A percentile compares a stretch with the other conserved stretches of the same genome.
phyloP scores from a whole-genome alignment of 2,888 invertebrate species.

The Trachelus iudaicus region DNA sequence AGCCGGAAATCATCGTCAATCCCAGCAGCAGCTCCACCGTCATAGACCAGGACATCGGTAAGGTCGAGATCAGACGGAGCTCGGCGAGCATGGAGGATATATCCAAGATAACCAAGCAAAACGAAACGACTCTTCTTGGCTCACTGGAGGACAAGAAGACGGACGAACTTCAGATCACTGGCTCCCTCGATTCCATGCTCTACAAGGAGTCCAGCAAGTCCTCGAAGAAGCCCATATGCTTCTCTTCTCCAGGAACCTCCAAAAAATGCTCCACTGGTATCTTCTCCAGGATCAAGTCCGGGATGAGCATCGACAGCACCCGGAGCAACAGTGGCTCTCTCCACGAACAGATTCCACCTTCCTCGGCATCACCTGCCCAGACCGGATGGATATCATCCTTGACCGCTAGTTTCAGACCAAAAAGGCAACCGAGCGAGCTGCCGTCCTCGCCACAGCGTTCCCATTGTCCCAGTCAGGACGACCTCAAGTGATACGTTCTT shows the following conservation, averaged over 20 bases:
- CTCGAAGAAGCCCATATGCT: conserved; percentile 38
- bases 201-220: conserved; percentile 51
- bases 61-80: conserved; percentile 59
- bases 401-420: conserved; percentile 61
- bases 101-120: conserved; percentile 60
- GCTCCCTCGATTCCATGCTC: conserved; percentile 61
- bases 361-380: conserved; percentile 25
- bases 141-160: conserved; percentile 52
- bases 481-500: conserved; percentile 59
- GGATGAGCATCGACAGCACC: conserved; percentile 60
- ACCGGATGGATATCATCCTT: conserved; percentile 62
- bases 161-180: conserved; percentile 52
- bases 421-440: conserved; percentile 44
- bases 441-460: conserved; percentile 44
- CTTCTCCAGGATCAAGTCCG: conserved; percentile 59
- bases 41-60: conserved; percentile 43
- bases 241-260: conserved; percentile 46
- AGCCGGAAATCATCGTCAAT: conserved; percentile 55
- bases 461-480: conserved; percentile 54
- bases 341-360: conserved; percentile 43
- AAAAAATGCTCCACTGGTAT: conserved; percentile 58
- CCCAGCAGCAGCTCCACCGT: conserved; percentile 43
- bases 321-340: conserved; percentile 57
- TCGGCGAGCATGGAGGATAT: conserved; percentile 64
- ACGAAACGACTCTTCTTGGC: conserved; percentile 47